Conservation (phyloP, 2,888 invertebrate species). For the Aphrophora alni region DNA sequence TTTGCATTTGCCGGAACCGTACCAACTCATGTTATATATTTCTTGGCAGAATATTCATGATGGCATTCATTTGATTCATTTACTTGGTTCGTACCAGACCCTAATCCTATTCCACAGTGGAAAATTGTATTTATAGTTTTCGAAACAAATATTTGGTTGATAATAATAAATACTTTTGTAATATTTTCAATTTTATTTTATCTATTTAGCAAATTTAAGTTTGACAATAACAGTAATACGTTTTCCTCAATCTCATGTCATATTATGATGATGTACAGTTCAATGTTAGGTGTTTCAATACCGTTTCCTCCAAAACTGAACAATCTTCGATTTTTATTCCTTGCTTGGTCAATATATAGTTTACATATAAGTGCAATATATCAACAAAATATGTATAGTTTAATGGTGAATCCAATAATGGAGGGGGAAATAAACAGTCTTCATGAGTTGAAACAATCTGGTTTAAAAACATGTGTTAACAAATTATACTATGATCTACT, state of each 20-base stretch:
- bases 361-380: neutral
- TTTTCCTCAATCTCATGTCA: neutral
- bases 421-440: neutral
- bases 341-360: neutral
- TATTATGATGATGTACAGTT: neutral
- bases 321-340: neutral
- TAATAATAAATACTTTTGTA: neutral
- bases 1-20: neutral
- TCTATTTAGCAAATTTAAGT: neutral
- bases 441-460: neutral
- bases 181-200: neutral
- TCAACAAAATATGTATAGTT: neutral
- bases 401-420: neutral
- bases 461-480: neutral
- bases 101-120: neutral
- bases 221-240: neutral
- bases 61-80: neutral
- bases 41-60: neutral
- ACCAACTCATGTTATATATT: neutral
- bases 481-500: neutral
- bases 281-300: neutral
- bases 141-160: neutral
- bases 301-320: neutral
- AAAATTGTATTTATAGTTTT: neutral
- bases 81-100: neutral